These are phyloP conservation scores for Odontamblyopus rebecca DNA, from an alignment of 2,797 vertebrate genomes.

Conservation along the genomic window DNA sequence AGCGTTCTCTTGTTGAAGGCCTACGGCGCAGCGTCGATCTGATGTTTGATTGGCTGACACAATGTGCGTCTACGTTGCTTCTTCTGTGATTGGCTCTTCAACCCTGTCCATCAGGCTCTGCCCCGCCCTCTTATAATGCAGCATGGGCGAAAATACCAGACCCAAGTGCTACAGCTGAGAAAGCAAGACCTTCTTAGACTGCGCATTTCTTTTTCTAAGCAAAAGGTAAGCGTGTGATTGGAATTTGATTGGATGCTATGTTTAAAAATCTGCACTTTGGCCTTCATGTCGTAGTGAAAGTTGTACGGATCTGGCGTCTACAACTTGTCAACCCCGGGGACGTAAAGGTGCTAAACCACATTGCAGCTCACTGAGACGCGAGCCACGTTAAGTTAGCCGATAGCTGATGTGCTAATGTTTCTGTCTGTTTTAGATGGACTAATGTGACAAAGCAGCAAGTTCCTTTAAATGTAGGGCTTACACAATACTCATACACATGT, in stretches of 20 bases:
- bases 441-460: neutral
- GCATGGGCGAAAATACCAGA: conserved; percentile 81
- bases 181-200: conserved; percentile 37
- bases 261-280: neutral
- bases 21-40: conserved; percentile 21
- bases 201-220: conserved; percentile 45
- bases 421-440: neutral
- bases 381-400: conserved; percentile 73
- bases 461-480: fast-evolving
- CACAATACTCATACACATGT: fast-evolving
- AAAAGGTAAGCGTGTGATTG: conserved; percentile 58
- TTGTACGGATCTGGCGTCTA: neutral
- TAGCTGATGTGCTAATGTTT: conserved; percentile 42
- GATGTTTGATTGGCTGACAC: conserved; percentile 46
- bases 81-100: conserved; percentile 55
- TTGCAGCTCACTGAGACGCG: conserved; percentile 64
- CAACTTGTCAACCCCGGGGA: conserved; percentile 42
- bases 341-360: conserved; percentile 68
- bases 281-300: neutral
- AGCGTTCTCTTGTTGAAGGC: conserved; percentile 56
- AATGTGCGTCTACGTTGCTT: conserved; percentile 24
- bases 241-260: too few species aligned
- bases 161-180: conserved; percentile 55
- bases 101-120: conserved; percentile 51
- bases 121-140: conserved; percentile 79